Conservation (phyloP, 2,888 invertebrate genomes). For the Leptarthrus brevirostris region DNA sequence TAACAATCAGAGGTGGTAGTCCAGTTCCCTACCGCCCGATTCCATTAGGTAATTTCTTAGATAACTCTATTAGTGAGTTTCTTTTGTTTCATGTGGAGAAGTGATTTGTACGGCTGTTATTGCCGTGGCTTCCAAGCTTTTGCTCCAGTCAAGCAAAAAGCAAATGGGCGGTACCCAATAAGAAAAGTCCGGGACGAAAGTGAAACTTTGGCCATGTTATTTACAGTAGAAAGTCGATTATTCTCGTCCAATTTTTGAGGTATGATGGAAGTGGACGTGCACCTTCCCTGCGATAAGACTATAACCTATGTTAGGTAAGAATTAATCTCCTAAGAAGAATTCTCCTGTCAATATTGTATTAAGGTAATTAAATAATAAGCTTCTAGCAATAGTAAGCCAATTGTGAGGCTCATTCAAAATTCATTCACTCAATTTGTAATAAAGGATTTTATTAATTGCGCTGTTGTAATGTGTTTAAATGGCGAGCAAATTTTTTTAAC, state of each 20-base stretch:
- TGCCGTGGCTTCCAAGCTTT: not conserved
- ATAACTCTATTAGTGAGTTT: slow-evolving; percentile 40
- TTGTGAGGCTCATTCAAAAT: slow-evolving; percentile 19
- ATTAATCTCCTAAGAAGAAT: slow-evolving; percentile 34
- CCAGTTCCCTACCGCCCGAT: not conserved
- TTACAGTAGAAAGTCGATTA: slow-evolving; percentile 31
- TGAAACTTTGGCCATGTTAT: slow-evolving; percentile 5
- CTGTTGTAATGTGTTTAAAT: too few relatives aligned
- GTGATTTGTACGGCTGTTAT: slow-evolving; percentile 2
- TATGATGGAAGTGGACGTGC: slow-evolving; percentile 12
- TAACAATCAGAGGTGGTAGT: not conserved
- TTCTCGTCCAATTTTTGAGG: slow-evolving; percentile 10
- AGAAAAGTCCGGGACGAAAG: slow-evolving; percentile 3
- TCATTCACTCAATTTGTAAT: too few relatives aligned
- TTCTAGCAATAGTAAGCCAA: slow-evolving; percentile 7
- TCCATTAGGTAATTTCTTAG: slow-evolving; percentile 40
- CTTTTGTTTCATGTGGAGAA: slow-evolving; percentile 27
- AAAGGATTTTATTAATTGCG: too few relatives aligned
- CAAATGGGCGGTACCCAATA: not conserved
- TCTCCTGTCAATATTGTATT: slow-evolving; percentile 38
- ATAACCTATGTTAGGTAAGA: too few relatives aligned
- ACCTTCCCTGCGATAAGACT: slow-evolving; percentile 6
- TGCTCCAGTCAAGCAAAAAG: not conserved
- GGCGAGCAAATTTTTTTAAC: too few relatives aligned
- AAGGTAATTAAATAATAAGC: slow-evolving; percentile 36